Evolutionary conservation across 2,888 invertebrate genomes (phyloP).

Genomic region (Ormyrus labotus): DNA sequence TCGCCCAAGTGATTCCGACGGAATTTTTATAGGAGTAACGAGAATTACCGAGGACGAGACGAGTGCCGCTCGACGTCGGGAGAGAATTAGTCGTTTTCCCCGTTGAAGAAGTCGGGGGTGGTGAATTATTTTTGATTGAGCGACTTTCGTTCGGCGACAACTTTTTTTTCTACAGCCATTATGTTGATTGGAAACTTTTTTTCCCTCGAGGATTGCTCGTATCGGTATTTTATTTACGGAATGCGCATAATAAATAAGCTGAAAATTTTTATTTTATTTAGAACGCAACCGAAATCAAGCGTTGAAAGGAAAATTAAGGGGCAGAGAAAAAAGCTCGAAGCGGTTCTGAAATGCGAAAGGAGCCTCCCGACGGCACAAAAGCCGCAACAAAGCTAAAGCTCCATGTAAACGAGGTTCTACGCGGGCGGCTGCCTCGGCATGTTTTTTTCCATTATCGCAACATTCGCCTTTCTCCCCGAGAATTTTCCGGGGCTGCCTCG

Average conservation of each 20-base stretch:
- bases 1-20: background rate
- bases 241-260: too few relatives aligned
- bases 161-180: too few relatives aligned
- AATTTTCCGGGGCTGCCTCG: background rate
- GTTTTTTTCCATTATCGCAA: slow-evolving; percentile 40
- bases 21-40: background rate
- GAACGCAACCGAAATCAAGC: background rate
- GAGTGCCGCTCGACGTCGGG: too few relatives aligned
- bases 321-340: background rate
- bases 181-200: too few relatives aligned
- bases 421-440: background rate
- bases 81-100: too few relatives aligned
- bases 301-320: background rate
- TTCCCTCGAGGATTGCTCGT: too few relatives aligned
- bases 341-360: background rate
- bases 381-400: background rate
- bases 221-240: too few relatives aligned
- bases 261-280: background rate
- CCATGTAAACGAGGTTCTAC: background rate
- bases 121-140: too few relatives aligned
- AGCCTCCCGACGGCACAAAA: slow-evolving; percentile 6
- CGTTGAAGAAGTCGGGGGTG: too few relatives aligned
- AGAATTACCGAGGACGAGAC: background rate
- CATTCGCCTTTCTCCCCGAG: slow-evolving; percentile 13
- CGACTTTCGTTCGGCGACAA: too few relatives aligned